Conservation (phyloP, 1,140 invertebrate species). For the Babylonia areolata region DNA sequence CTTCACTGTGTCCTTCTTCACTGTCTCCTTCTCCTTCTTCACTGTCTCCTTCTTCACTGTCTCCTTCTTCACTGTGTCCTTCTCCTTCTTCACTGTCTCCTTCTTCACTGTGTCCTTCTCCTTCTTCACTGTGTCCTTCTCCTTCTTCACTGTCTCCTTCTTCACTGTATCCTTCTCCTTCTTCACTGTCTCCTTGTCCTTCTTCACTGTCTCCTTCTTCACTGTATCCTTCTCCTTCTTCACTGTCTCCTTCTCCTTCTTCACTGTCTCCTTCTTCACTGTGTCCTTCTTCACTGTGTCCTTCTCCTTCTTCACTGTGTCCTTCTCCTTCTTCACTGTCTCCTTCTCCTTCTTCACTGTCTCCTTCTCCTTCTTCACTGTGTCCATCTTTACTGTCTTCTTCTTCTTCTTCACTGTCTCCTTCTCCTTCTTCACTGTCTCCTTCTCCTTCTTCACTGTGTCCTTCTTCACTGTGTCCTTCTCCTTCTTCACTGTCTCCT, state of each 20-base stretch:
- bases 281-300: background rate
- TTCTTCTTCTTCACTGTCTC: no score
- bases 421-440: no score
- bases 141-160: background rate
- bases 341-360: no score
- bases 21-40: no score
- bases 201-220: background rate
- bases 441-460: no score
- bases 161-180: background rate
- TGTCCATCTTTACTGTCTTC: background rate
- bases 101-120: background rate
- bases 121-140: background rate
- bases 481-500: no score
- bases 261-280: slow-evolving; percentile 6
- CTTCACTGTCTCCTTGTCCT: background rate
- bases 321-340: background rate
- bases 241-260: background rate
- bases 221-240: background rate
- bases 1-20: no score
- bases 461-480: background rate
- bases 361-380: background rate
- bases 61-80: no score
- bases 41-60: no score
- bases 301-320: background rate
- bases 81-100: no score